These are phyloP conservation scores for Prionailurus viverrinus DNA, from an alignment of 2,113 vertebrate genomes.

Conservation along the genomic window DNA sequence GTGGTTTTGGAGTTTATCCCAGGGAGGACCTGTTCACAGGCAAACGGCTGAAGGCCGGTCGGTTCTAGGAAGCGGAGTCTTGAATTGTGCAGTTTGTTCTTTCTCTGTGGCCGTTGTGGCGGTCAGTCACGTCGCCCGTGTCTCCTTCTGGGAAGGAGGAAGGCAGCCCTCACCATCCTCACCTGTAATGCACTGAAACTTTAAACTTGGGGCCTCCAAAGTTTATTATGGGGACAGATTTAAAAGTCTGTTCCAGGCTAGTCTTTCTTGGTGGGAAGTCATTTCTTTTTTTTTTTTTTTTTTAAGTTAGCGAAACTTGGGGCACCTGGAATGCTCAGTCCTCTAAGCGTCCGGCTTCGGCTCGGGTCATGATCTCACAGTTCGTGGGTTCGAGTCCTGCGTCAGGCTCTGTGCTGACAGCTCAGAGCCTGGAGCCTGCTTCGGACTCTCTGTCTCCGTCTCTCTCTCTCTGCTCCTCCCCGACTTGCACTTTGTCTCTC, in stretches of 20 bases:
- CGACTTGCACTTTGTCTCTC: not conserved
- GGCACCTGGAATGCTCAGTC: not conserved
- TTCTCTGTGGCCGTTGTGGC: not conserved
- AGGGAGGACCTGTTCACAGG: not conserved
- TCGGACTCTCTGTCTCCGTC: not conserved
- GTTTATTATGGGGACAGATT: not conserved
- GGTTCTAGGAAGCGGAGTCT: not conserved
- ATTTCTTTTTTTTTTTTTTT: not conserved
- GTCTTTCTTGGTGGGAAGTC: not conserved
- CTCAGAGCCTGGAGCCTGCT: not conserved
- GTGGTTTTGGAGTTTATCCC: not conserved
- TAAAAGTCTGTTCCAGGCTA: not conserved
- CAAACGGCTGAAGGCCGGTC: not conserved
- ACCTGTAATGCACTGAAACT: not conserved
- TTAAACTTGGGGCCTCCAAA: not conserved
- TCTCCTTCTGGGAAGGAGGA: not conserved
- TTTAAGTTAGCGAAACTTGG: not conserved
- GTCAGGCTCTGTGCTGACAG: not conserved
- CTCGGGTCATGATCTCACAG: not conserved
- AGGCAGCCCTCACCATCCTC: not conserved
- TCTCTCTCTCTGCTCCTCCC: not conserved
- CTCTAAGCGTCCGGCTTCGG: not conserved
- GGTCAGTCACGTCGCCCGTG: not conserved
- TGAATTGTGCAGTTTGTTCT: not conserved
- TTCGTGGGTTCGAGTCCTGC: not conserved